These are phyloP conservation scores for Hemicordylus capensis DNA, from an alignment of 2,113 vertebrate species.

Conservation along the genomic window DNA sequence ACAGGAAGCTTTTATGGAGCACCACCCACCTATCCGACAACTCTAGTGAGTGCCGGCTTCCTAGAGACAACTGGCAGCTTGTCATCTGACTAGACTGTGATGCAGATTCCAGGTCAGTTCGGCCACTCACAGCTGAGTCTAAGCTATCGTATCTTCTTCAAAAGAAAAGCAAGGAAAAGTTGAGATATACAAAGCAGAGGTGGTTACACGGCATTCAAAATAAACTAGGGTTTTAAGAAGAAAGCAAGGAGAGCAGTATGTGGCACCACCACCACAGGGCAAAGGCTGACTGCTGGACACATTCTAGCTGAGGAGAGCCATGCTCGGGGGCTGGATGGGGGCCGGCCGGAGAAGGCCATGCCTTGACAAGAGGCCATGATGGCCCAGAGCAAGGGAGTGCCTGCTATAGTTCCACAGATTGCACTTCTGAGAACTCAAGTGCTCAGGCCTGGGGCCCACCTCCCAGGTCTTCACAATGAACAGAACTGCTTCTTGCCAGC, in stretches of 20 bases:
- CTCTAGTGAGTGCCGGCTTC: conserved; percentile 64
- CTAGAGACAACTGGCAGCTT: conserved; percentile 65
- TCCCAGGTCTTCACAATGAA: not conserved
- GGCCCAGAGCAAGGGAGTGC: not conserved
- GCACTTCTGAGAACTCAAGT: not conserved
- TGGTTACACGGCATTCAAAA: not conserved
- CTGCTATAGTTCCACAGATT: not conserved
- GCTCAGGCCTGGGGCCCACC: not conserved
- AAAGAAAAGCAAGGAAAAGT: conserved; percentile 38
- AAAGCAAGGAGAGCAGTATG: conserved; percentile 17
- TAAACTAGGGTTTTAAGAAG: not conserved
- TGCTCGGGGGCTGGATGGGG: not conserved
- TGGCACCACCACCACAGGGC: too few species aligned
- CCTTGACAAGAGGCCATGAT: too few species aligned
- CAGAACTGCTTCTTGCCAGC: not conserved
- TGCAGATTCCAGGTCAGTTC: conserved; percentile 57
- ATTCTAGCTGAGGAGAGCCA: not conserved
- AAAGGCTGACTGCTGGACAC: not conserved
- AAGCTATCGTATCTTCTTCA: conserved; percentile 56
- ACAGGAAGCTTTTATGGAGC: conserved; percentile 11
- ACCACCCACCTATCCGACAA: conserved; percentile 61
- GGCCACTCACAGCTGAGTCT: conserved; percentile 64
- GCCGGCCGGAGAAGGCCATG: too few species aligned
- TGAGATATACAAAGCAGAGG: conserved; percentile 41
- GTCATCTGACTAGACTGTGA: conserved; percentile 70